Evolutionary conservation across 1,140 invertebrate species (phyloP).

Genomic region (Lamellibrachia luymesi): DNA sequence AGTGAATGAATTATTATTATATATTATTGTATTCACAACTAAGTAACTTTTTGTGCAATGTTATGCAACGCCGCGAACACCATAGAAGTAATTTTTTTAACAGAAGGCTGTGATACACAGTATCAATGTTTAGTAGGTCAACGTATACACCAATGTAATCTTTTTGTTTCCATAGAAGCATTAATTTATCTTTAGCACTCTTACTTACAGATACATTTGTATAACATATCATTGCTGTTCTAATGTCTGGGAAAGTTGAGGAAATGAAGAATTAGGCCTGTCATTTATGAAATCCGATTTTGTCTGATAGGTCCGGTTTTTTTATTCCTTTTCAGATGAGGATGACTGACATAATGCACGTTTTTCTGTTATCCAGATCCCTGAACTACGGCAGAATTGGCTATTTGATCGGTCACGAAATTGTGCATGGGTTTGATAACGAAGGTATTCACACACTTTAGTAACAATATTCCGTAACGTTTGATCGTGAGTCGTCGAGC

Average conservation of each 20-base stretch:
- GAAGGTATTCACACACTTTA: background rate
- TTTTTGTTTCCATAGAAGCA: background rate
- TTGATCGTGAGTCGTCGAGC: background rate
- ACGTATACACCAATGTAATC: background rate
- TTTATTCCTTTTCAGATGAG: background rate
- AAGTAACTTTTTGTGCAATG: background rate
- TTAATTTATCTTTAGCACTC: no score
- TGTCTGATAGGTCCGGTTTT: background rate
- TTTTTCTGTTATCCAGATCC: conserved; percentile 1
- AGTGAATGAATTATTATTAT: no score
- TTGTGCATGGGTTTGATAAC: conserved; percentile 16
- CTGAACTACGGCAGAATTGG: conserved; percentile 10
- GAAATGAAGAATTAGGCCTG: background rate
- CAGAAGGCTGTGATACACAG: background rate
- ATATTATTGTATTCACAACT: no score
- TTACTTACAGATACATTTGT: no score
- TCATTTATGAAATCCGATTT: background rate
- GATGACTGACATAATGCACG: background rate
- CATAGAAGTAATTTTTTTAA: background rate
- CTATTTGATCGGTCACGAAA: conserved; percentile 15
- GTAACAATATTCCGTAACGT: background rate
- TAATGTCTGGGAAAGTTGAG: no score
- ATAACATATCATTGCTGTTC: no score
- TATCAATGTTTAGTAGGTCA: background rate
- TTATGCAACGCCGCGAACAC: background rate